Conservation (phyloP, 2,113 vertebrate genomes). For the Poeciliopsis retropinna region DNA sequence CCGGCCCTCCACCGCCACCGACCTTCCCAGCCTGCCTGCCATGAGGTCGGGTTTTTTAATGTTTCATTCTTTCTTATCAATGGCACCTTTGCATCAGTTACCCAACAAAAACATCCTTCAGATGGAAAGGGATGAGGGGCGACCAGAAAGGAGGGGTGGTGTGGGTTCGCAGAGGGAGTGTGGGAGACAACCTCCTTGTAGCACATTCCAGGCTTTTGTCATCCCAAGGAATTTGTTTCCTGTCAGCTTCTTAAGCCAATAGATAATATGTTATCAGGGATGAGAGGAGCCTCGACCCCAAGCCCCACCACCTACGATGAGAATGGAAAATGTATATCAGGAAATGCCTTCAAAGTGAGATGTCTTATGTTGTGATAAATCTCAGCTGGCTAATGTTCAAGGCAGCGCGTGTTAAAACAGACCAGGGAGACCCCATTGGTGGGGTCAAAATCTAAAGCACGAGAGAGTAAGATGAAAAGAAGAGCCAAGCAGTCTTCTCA, state of each 20-base stretch:
- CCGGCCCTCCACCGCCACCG: conserved; percentile 5
- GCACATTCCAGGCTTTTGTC: conserved; percentile 79
- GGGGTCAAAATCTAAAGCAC: conserved; percentile 32
- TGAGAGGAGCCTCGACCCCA: conserved; percentile 33
- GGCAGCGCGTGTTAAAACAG: conserved; percentile 40
- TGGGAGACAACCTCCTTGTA: conserved; percentile 71
- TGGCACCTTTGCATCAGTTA: conserved; percentile 80
- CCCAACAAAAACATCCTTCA: conserved; percentile 74
- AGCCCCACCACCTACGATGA: conserved; percentile 4
- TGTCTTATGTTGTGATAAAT: conserved; percentile 49
- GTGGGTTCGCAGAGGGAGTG: conserved; percentile 57
- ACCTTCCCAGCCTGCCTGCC: conserved; percentile 47
- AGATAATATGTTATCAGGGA: conserved; percentile 74
- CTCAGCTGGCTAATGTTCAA: conserved; percentile 34
- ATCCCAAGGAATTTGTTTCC: conserved; percentile 75
- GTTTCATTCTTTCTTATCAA: conserved; percentile 78
- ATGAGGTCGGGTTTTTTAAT: conserved; percentile 65
- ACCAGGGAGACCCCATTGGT: conserved; percentile 17
- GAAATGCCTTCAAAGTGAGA: conserved; percentile 70
- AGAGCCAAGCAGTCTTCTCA: not conserved
- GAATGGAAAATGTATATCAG: conserved; percentile 53
- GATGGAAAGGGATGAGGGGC: conserved; percentile 52
- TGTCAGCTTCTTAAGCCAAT: conserved; percentile 74
- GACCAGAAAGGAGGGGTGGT: conserved; percentile 23
- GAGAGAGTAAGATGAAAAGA: conserved; percentile 8